Evolutionary conservation across 2,888 invertebrate species (phyloP), one percentile per base, ranked within the genome.

Genomic region (Drosophila affinis): DNA sequence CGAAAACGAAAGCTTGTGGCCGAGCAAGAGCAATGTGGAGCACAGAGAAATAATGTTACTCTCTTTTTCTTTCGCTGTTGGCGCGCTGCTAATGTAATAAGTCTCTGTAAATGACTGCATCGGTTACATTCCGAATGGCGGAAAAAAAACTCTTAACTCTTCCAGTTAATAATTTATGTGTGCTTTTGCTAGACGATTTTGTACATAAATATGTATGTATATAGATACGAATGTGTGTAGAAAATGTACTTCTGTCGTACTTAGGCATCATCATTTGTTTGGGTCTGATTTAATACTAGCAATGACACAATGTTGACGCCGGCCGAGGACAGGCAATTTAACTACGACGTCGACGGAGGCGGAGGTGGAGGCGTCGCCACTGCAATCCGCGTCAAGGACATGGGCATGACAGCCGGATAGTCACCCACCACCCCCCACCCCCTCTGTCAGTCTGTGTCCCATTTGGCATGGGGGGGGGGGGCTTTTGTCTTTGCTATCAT

Each of bases 261-360:
- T 56, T 63, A 32, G 57, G 57, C 71, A 61, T 63, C 70, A 64
- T 79, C 80, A 68, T 77, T 81, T 81, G 62, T 77, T 71, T 64
- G 67, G 72, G 59, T 72, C 77, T 80, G 83, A 87, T 82, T 82
- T 87, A 87, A 69, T 87, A 67, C 59, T 52, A 55, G 63, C 62
- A 75, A 63, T 69, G 72, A 61, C 77, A 68, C 67, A 67, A 68
- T 56, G 78, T 51, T 62, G 59, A 47, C 60, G 61, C 49, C 61
- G 56, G 60, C 47, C 68, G 77, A 78, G 79, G 82, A 81, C 86
- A 77, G 83, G 80, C 81, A 85, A 81, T 81, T 81, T 85, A 85
- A 85, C 86, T 81, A 76, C 58, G 69, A 62, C 74, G 39, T 2
- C 5, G 39, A 39, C 39, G 39, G 5, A 2, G 3, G 2, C 14